phyloP scores from a whole-genome alignment of 2,888 invertebrate genomes.

The Pimpla rufipes region DNA sequence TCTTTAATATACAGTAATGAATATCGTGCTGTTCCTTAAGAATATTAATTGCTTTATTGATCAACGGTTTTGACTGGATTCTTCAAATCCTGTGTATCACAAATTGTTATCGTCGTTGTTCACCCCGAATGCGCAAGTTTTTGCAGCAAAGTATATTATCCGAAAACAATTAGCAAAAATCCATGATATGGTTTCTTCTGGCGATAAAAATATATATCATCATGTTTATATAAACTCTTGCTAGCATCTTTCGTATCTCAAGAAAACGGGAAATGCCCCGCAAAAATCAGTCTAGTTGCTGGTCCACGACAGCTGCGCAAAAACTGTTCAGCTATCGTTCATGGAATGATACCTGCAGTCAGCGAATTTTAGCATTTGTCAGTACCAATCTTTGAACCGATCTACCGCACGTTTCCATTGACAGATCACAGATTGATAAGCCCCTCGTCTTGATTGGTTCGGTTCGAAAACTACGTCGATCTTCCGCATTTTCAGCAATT shows the following conservation, averaged over 20 bases:
- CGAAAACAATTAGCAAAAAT: not conserved
- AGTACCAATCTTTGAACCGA: constrained; percentile 88
- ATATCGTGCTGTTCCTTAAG: constrained; percentile 1
- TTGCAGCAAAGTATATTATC: not conserved
- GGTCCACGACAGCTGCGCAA: constrained; percentile 16
- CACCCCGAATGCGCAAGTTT: not conserved
- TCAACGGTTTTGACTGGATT: not conserved
- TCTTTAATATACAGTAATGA: not conserved
- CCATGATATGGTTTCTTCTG: constrained; percentile 7
- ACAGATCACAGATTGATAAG: constrained; percentile 80
- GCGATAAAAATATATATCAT: not conserved
- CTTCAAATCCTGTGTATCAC: not conserved
- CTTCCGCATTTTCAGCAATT: constrained; percentile 88
- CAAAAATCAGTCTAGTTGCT: constrained; percentile 50
- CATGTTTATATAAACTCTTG: not conserved
- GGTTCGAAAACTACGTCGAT: constrained; percentile 89
- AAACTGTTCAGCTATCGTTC: not conserved
- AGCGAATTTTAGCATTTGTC: constrained; percentile 59
- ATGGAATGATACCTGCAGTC: constrained; percentile 30
- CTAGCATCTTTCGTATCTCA: not conserved
- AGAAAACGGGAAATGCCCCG: not conserved
- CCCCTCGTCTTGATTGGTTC: constrained; percentile 77
- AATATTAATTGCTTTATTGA: not conserved
- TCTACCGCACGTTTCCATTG: constrained; percentile 88
- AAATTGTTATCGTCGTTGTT: constrained; percentile 10